phyloP scores from a whole-genome alignment of 2,797 vertebrate genomes.

The Notolepis coatsorum region DNA sequence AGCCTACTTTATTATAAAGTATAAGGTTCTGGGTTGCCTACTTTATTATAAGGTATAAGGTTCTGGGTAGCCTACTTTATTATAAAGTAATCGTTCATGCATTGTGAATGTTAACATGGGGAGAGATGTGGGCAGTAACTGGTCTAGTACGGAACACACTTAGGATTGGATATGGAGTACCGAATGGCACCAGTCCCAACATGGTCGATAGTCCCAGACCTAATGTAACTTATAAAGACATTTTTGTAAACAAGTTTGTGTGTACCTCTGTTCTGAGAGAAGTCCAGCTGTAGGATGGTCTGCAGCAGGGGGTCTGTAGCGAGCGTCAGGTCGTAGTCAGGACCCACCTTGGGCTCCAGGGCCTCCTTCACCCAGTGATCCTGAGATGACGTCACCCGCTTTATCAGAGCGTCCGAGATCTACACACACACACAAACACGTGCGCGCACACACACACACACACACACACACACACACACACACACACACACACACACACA shows the following conservation, averaged over 20 bases:
- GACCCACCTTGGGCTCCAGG: constrained; percentile 94
- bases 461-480: constrained; percentile 15
- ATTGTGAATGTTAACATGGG: no score
- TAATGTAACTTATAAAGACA: no score
- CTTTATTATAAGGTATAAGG: no score
- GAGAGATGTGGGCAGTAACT: no score
- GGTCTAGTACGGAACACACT: no score
- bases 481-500: neutral
- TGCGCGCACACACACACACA: neutral
- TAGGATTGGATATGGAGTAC: no score
- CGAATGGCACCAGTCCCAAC: no score
- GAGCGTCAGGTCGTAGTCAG: constrained; percentile 94
- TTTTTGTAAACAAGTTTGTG: constrained; percentile 23
- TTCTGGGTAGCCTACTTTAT: no score
- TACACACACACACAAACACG: constrained; percentile 59
- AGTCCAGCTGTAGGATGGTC: constrained; percentile 95
- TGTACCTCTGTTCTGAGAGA: constrained; percentile 95
- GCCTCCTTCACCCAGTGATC: constrained; percentile 98
- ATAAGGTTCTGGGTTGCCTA: no score
- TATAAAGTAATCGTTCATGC: no score
- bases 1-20: no score
- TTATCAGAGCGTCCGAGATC: constrained; percentile 97
- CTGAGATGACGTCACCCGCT: constrained; percentile 93
- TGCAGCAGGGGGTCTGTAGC: constrained; percentile 93
- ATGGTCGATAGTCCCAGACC: no score